Base-by-base conservation (phyloP, 2,797 vertebrate species). In the Clarias fuscus region DNA sequence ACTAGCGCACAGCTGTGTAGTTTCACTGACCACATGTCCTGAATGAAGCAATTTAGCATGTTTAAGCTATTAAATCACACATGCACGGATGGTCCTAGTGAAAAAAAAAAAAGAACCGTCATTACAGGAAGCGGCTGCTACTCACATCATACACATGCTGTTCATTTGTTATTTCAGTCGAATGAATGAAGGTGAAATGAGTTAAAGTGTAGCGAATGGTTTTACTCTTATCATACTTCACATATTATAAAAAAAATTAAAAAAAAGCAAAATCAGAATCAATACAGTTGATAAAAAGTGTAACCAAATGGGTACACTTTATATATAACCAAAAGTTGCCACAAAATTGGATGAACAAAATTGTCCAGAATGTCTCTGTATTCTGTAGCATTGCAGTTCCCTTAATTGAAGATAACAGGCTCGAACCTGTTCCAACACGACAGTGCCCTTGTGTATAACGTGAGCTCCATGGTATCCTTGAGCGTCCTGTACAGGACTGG, bases 91-190 rank as follows among this genome's bases (percentile, higher is more conserved):
- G 30, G 30, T 15, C 27, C 58, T 37, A 7, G 37, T 22, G 3
- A 33, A 33, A n/a, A 6, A 72, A 43, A 14, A 6, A 15, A 48
- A 72, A 14, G 18, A 20, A 20, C 20, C 10, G 7, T 62, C 30
- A 62, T 62, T 79, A 40, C 77, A 62, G 59, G 77, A 79, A 79
- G 59, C n/a, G 77, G 30, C 77, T 79, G 77, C 58, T 79, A 24
- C 40, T 79, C 58, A 14, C 77, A 79, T 79, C 77, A 79, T 40
- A 22, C 75, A 33, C 10, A 7, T 13, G 4, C 4, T 56, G 15
- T 22, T 59, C 20, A 40, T 79, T 79, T 79, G 30, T 61, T 79
- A 24, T 40, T 79, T 37, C 18, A 20, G 56, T 59, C 27, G 17
- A 76, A 58, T 73, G 71, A 73, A 48, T 53, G 30, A 8, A 76